Evolutionary conservation across 2,797 vertebrate species (phyloP), one percentile per base, ranked within the genome.

Genomic region (Echiichthys vipera): DNA sequence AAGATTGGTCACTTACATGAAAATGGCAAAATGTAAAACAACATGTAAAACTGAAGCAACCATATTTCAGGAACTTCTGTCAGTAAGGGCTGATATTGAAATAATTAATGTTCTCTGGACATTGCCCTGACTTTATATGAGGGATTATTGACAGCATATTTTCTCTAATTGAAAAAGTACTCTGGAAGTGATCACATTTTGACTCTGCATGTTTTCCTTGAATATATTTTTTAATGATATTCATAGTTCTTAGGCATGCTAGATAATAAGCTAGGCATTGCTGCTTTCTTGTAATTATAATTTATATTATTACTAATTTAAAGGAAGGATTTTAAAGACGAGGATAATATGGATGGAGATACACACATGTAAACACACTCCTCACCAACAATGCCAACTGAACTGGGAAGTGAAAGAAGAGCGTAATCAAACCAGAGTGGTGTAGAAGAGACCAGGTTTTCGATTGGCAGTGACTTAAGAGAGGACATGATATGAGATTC

Each of bases 341-440:
- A 57, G 5, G 12, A 37, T 54, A 55, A 64, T 70, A 74, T 53
- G 45, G 49, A 65, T 22, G 29, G 40, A 74, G n/a, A 69, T 55
- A 49, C 40, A 73, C 64, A 69, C 39, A 14, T 17, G 42, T 17
- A 66, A 11, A 54, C 25, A 39, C 9, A 40, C 25, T 49, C 32
- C 40, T 73, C 62, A 61, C 46, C 22, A 70, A 59, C 59, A 65
- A 37, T 45, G 27, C 6, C 37, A 77, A 75, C 66, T 78, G 68
- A 84, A 70, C 54, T 24, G 30, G 30, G 5, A 71, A 45, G 47
- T 68, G 45, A 78, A 57, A 46, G 34, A 70, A 75, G 51, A n/a
- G 53, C 73, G 65, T 65, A 80, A 84, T 87, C 74, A 86, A 77
- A 75, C 71, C 62, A 42, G 51, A 77, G 70, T 54, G 40, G 24